These are phyloP conservation scores for Goniozus legneri DNA, from an alignment of 1,140 invertebrate genomes.

Conservation along the genomic window DNA sequence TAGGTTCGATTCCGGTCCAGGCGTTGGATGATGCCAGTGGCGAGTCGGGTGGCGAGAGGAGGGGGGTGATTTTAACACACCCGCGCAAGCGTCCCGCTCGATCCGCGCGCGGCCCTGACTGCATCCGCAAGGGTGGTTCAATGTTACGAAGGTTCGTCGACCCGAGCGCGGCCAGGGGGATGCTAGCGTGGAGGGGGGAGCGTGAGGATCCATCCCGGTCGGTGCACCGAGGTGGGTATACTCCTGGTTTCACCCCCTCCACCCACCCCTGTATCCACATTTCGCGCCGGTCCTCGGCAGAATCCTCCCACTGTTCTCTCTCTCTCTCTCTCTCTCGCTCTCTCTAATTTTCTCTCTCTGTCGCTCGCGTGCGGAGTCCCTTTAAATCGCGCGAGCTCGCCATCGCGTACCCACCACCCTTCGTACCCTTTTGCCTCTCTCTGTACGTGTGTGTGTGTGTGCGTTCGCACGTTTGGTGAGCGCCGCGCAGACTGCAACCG, in stretches of 20 bases:
- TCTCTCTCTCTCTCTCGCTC: conserved; percentile 14
- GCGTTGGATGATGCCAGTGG: no score
- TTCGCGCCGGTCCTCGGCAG: conserved; percentile 6
- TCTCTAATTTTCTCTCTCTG: no score
- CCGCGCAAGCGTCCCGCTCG: conserved; percentile 47
- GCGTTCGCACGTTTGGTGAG: not conserved
- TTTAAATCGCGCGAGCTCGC: conserved; percentile 12
- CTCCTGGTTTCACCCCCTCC: conserved; percentile 27
- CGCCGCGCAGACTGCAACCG: no score
- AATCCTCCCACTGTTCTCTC: conserved; percentile 5
- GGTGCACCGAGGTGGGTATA: conserved; percentile 39
- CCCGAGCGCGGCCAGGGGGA: conserved; percentile 38
- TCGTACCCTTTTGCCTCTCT: not conserved
- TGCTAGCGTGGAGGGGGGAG: conserved; percentile 8
- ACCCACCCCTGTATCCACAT: conserved; percentile 24
- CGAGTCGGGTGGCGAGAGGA: conserved; percentile 21
- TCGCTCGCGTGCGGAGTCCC: conserved; percentile 13
- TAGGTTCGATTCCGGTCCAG: no score
- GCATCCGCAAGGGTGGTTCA: conserved; percentile 53
- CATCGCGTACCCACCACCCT: conserved; percentile 9
- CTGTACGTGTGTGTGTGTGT: not conserved
- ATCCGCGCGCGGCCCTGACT: conserved; percentile 47
- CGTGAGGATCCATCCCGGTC: conserved; percentile 29
- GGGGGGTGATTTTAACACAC: conserved; percentile 21
- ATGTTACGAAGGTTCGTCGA: conserved; percentile 55